Percentiles rank a stretch among this genome's conserved stretches.
These are phyloP conservation scores for Chloroclysta siterata DNA, from an alignment of 2,888 invertebrate genomes.

Conservation along the genomic window DNA sequence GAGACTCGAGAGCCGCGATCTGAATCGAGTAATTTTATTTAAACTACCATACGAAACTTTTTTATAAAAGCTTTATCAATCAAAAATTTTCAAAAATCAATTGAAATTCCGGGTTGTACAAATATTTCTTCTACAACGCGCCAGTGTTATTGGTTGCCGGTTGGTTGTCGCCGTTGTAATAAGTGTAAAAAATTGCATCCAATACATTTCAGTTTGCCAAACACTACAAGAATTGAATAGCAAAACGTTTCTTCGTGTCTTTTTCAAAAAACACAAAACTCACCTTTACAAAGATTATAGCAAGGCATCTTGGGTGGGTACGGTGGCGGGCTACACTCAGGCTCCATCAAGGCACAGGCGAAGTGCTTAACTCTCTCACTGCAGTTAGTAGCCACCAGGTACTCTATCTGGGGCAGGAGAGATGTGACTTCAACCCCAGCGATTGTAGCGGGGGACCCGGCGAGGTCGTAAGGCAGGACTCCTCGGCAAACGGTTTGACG, in stretches of 20 bases:
- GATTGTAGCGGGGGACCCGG: constrained; percentile 77
- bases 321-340: constrained; percentile 87
- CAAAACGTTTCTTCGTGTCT: constrained; percentile 1
- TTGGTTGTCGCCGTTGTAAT: neutral
- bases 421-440: constrained; percentile 66
- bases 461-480: constrained; percentile 87
- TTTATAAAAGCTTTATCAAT: no score
- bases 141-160: no score
- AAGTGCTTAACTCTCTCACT: constrained; percentile 86
- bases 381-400: constrained; percentile 86
- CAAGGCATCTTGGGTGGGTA: constrained; percentile 86
- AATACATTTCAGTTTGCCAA: neutral
- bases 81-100: no score
- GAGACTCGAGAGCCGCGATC: no score
- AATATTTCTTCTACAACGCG: no score
- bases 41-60: no score
- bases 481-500: constrained; percentile 84
- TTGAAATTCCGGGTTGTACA: no score
- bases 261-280: neutral
- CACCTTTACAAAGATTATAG: constrained; percentile 87
- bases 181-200: neutral
- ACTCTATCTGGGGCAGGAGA: constrained; percentile 84
- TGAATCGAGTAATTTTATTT: no score
- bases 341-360: constrained; percentile 87
- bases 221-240: constrained; percentile 5